Percentiles rank a stretch among this genome's conserved stretches.
These are phyloP conservation scores for Elysia crispata DNA, from an alignment of 2,888 invertebrate genomes.

Conservation along the genomic window DNA sequence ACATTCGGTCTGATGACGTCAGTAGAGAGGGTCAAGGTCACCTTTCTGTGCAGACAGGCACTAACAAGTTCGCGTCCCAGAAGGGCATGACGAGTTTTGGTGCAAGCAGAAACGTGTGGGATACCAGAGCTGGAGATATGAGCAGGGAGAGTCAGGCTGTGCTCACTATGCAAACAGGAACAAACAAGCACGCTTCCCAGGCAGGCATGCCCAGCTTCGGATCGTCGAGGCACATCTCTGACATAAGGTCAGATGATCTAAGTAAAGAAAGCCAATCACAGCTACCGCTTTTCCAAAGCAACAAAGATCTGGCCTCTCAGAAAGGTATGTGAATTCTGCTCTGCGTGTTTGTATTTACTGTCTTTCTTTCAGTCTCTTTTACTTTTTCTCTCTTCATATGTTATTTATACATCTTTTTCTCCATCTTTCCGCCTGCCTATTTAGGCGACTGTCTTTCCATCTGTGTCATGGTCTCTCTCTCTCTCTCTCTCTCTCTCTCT, in stretches of 20 bases:
- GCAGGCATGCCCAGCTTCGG: conserved; percentile 62
- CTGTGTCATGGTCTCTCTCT: too few species aligned
- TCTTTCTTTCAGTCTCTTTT: too few species aligned
- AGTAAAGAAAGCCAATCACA: conserved; percentile 55
- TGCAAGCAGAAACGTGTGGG: conserved; percentile 71
- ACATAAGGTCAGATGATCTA: conserved; percentile 67
- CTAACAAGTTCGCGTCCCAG: conserved; percentile 73
- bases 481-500: too few species aligned
- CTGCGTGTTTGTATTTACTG: too few species aligned
- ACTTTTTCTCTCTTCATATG: too few species aligned
- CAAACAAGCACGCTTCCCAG: conserved; percentile 75
- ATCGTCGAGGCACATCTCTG: conserved; percentile 72
- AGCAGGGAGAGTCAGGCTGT: conserved; percentile 65
- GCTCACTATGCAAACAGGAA: conserved; percentile 73
- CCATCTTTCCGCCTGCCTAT: too few species aligned
- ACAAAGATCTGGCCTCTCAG: too few species aligned
- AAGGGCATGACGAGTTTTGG: conserved; percentile 65
- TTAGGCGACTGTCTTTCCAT: too few species aligned
- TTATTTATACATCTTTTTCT: too few species aligned
- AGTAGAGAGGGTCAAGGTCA: conserved; percentile 56
- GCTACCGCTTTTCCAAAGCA: too few species aligned
- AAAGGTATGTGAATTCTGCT: too few species aligned
- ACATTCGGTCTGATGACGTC: conserved; percentile 67
- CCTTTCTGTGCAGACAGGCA: conserved; percentile 70
- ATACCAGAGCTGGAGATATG: conserved; percentile 73